A percentile compares a stretch with the other conserved stretches of the same genome.
These are phyloP conservation scores for Elachura formosa DNA, from an alignment of 2,113 vertebrate genomes.

Conservation along the genomic window DNA sequence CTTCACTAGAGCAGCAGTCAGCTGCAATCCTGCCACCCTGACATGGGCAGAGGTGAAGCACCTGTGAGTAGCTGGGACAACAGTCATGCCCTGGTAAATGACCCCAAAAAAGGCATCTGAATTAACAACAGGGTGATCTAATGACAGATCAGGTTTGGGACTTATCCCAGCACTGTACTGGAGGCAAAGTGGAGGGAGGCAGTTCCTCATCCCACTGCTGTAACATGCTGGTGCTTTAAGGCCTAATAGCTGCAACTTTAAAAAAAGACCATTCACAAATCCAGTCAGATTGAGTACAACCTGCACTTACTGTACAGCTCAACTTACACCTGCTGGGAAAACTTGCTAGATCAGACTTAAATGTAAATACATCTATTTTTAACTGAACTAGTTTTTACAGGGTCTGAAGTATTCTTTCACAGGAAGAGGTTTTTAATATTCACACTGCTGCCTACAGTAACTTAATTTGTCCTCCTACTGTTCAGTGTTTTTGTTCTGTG, in stretches of 20 bases:
- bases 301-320: conserved; percentile 61
- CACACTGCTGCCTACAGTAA: conserved; percentile 55
- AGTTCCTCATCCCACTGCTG: conserved; percentile 10
- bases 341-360: conserved; percentile 61
- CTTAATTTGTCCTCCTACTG: conserved; percentile 51
- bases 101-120: neutral
- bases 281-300: conserved; percentile 25
- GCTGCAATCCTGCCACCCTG: neutral
- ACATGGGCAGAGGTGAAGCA: neutral
- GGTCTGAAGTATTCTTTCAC: conserved; percentile 67
- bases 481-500: conserved; percentile 43
- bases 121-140: neutral
- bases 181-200: neutral
- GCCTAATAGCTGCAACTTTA: conserved; percentile 42
- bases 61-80: neutral
- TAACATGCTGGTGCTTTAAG: conserved; percentile 48
- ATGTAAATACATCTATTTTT: conserved; percentile 73
- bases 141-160: conserved; percentile 15
- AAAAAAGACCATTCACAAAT: neutral
- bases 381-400: conserved; percentile 68
- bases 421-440: conserved; percentile 62
- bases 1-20: neutral
- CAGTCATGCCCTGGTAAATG: neutral
- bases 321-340: conserved; percentile 56
- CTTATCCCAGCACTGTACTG: neutral